Conservation (phyloP, 2,888 invertebrate species). For the Eupithecia inturbata region DNA sequence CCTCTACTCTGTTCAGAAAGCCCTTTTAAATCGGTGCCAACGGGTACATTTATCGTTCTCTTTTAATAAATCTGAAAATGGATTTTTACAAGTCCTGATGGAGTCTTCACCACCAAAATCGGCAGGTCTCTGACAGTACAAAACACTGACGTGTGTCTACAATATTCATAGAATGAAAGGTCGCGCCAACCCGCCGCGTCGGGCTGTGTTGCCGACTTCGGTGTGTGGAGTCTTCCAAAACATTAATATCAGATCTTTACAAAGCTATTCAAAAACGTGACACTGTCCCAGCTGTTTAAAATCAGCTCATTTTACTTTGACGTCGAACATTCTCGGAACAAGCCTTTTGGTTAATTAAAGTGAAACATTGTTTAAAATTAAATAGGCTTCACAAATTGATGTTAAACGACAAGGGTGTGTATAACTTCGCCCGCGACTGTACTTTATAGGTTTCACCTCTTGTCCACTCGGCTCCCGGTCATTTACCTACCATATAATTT, state of each 20-base stretch:
- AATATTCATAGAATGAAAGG: no score
- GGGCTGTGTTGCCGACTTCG: neutral
- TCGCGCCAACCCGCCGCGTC: no score
- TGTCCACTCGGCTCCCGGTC: slow-evolving; percentile 16
- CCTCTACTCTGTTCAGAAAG: no score
- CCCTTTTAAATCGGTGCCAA: no score
- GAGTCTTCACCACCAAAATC: neutral
- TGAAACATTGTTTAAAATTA: slow-evolving; percentile 65
- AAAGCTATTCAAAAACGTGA: neutral
- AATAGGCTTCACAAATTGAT: slow-evolving; percentile 66
- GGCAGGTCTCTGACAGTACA: neutral
- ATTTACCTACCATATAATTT: slow-evolving; percentile 10
- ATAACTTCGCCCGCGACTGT: slow-evolving; percentile 54
- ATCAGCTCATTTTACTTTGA: slow-evolving; percentile 39
- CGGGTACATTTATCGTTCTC: no score
- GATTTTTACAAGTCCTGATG: neutral
- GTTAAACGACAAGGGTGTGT: slow-evolving; percentile 56
- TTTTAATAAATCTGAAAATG: no score
- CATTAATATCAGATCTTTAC: neutral
- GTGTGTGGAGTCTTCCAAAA: no score
- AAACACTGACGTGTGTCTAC: neutral
- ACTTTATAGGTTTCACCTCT: slow-evolving; percentile 35
- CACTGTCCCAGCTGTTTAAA: slow-evolving; percentile 12
- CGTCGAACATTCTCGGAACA: slow-evolving; percentile 53
- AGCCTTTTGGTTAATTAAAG: slow-evolving; percentile 65